Evolutionary conservation across 23 tunicate genomes (phyloP).

Genomic region (Styela clava): DNA sequence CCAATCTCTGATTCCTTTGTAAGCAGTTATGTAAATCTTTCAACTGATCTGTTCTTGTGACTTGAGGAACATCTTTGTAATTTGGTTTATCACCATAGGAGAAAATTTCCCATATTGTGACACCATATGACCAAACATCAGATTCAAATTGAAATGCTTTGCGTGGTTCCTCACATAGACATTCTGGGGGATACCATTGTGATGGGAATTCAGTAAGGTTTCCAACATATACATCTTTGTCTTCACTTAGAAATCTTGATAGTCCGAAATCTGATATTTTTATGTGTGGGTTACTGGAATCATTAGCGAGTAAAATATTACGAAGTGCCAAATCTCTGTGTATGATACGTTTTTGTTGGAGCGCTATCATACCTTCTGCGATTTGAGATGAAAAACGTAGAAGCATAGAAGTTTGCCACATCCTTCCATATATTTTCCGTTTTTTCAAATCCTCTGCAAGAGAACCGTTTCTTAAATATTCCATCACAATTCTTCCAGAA

Average conservation of each 20-base stretch:
- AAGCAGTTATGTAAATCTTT: slow-evolving; percentile 6
- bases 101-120: slow-evolving; percentile 91
- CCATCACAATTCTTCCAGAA: slow-evolving; percentile 73
- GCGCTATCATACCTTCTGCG: slow-evolving; percentile 79
- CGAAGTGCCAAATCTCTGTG: slow-evolving; percentile 83
- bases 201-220: slow-evolving; percentile 80
- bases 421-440: slow-evolving; percentile 1
- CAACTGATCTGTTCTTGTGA: slow-evolving; percentile 10
- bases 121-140: slow-evolving; percentile 92
- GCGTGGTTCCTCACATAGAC: slow-evolving; percentile 33
- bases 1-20: slow-evolving; percentile 40
- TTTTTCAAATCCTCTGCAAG: slow-evolving; percentile 29
- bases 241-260: slow-evolving; percentile 54
- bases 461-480: slow-evolving; percentile 49
- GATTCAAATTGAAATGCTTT: slow-evolving; percentile 47
- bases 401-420: slow-evolving; percentile 6
- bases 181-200: slow-evolving; percentile 96
- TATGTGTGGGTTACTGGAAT: slow-evolving; percentile 21
- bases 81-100: slow-evolving; percentile 61
- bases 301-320: slow-evolving; percentile 68
- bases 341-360: slow-evolving; percentile 57
- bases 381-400: slow-evolving; percentile 56
- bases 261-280: slow-evolving; percentile 91
- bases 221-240: slow-evolving; percentile 57
- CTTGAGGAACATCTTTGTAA: slow-evolving; percentile 26